phyloP scores from a whole-genome alignment of 2,888 invertebrate species.

The Netelia melanura region DNA sequence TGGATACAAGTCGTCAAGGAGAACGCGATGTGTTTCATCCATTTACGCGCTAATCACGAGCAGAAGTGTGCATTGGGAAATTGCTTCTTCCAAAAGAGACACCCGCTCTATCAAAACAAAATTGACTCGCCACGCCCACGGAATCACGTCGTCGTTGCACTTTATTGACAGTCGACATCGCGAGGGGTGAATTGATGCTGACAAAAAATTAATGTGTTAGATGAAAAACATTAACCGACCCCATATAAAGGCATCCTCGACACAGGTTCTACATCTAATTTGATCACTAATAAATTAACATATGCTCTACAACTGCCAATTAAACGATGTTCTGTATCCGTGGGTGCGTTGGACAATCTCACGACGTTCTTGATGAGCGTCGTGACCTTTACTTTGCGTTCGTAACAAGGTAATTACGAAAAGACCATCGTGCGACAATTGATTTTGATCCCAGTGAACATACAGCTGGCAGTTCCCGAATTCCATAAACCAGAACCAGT shows the following conservation, averaged over 20 bases:
- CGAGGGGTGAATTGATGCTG: not conserved
- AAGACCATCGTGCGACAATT: not conserved
- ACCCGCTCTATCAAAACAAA: not conserved
- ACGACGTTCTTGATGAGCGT: not conserved
- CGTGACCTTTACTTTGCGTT: not conserved
- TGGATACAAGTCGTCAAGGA: not conserved
- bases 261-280: not conserved
- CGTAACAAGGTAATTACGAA: not conserved
- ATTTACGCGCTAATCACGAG: not conserved
- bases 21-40: not conserved
- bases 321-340: not conserved
- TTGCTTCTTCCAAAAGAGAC: not conserved
- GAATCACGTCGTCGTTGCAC: not conserved
- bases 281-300: not conserved
- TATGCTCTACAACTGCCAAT: not conserved
- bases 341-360: not conserved
- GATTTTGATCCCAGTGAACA: conserved; percentile 22
- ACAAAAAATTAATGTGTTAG: not conserved
- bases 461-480: conserved; percentile 19
- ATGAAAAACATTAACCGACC: not conserved
- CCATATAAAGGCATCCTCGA: not conserved
- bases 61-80: conserved; percentile 1
- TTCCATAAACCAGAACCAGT: conserved; percentile 57
- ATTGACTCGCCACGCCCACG: not conserved
- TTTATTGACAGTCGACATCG: not conserved